A percentile compares a stretch with the other conserved stretches of the same genome.
These are phyloP conservation scores for Gymnodraco acuticeps DNA, from an alignment of 2,797 vertebrate genomes.

Conservation along the genomic window DNA sequence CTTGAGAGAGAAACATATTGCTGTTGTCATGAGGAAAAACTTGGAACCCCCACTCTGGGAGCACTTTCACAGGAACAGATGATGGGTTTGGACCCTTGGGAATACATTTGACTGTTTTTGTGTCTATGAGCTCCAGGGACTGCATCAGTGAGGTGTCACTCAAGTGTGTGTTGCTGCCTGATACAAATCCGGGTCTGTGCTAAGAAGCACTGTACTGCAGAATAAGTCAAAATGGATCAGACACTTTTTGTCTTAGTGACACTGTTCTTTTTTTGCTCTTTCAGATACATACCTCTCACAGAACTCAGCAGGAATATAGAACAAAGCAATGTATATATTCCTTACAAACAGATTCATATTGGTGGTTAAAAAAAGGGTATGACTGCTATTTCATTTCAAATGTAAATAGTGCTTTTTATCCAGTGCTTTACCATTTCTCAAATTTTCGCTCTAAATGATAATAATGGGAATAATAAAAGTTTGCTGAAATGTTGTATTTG, in stretches of 20 bases:
- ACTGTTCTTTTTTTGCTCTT: not conserved
- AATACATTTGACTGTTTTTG: conserved; percentile 11
- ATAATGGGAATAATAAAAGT: not conserved
- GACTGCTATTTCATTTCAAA: not conserved
- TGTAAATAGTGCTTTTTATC: not conserved
- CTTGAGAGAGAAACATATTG: conserved; percentile 56
- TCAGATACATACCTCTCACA: not conserved
- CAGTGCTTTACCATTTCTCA: not conserved
- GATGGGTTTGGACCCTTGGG: conserved; percentile 7
- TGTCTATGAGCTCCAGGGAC: conserved; percentile 12
- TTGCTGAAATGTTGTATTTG: not conserved
- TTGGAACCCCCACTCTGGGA: conserved; percentile 9
- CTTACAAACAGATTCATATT: not conserved
- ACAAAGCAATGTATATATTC: not conserved
- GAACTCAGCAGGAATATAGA: conserved; percentile 6
- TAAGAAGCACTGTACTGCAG: not conserved
- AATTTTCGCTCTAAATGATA: not conserved
- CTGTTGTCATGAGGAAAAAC: conserved; percentile 30
- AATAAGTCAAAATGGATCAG: not conserved
- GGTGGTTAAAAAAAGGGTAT: not conserved
- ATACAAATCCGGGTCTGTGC: not conserved
- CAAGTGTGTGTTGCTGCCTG: not conserved
- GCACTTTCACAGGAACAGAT: not conserved
- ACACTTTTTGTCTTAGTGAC: not conserved
- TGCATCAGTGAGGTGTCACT: not conserved